A percentile compares a stretch with the other conserved stretches of the same genome.
Evolutionary conservation across 2,888 invertebrate genomes (phyloP).

Genomic region (Agapetus fuscipes): DNA sequence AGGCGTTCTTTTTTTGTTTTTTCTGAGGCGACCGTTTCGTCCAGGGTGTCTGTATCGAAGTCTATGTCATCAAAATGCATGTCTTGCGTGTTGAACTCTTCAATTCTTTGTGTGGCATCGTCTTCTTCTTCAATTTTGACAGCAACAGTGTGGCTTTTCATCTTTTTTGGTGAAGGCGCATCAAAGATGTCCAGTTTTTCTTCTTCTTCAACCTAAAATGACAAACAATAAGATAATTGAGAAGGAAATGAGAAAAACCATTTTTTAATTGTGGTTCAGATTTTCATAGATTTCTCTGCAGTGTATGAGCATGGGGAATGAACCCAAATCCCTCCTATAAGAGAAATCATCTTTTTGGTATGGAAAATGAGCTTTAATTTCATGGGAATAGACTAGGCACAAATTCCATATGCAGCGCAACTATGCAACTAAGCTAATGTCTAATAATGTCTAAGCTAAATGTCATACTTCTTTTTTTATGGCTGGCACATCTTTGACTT

Average conservation of each 20-base stretch:
- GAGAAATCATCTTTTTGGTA: no score
- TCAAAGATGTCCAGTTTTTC: slow-evolving; percentile 10
- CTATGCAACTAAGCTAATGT: no score
- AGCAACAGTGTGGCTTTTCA: background rate
- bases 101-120: slow-evolving; percentile 33
- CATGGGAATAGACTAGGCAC: no score
- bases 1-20: slow-evolving; percentile 13
- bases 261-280: no score
- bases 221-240: no score
- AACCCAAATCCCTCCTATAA: no score
- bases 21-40: slow-evolving; percentile 14
- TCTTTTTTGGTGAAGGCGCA: slow-evolving; percentile 7
- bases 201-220: slow-evolving; percentile 7
- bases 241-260: no score
- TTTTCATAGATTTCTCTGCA: no score
- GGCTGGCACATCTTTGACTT: background rate
- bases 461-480: slow-evolving; percentile 2
- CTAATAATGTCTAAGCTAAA: no score
- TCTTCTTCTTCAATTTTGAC: slow-evolving; percentile 11
- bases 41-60: slow-evolving; percentile 32
- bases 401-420: no score
- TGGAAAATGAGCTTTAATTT: no score
- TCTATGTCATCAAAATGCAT: slow-evolving; percentile 37
- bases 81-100: slow-evolving; percentile 40
- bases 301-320: no score